These are phyloP conservation scores for Acipenser ruthenus DNA, from an alignment of 2,797 vertebrate species.

Conservation along the genomic window DNA sequence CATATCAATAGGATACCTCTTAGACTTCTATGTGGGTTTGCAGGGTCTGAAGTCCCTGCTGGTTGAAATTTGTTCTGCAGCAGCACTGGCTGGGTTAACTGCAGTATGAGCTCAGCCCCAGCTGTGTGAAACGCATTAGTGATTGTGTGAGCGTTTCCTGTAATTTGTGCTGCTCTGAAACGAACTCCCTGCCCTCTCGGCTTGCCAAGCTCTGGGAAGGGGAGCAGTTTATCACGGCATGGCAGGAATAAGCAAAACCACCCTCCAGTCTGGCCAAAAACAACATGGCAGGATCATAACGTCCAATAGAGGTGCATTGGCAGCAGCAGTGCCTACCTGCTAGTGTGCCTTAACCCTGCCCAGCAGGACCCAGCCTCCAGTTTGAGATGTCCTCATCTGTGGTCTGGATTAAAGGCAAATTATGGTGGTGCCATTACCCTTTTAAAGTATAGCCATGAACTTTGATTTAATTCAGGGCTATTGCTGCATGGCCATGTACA, in stretches of 20 bases:
- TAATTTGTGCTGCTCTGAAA: slow-evolving; percentile 25
- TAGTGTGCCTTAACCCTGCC: too few relatives aligned
- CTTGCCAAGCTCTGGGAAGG: slow-evolving; percentile 30
- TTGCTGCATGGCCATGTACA: too few relatives aligned
- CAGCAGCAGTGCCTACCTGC: too few relatives aligned
- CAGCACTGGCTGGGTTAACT: background rate
- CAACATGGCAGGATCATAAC: too few relatives aligned
- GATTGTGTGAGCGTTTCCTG: slow-evolving; percentile 48
- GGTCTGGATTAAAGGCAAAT: background rate
- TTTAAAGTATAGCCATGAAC: slow-evolving; percentile 8
- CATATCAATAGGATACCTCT: too few relatives aligned
- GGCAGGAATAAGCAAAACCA: slow-evolving; percentile 8
- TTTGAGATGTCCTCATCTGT: background rate
- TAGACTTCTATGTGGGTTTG: too few relatives aligned
- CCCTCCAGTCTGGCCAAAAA: too few relatives aligned
- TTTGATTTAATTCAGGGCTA: background rate
- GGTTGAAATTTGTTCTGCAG: too few relatives aligned
- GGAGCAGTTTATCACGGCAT: slow-evolving; percentile 32
- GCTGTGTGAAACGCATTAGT: slow-evolving; percentile 53
- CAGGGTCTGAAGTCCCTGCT: too few relatives aligned
- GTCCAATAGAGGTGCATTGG: too few relatives aligned
- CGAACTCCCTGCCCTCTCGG: background rate
- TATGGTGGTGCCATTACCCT: slow-evolving; percentile 3
- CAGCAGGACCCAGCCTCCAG: background rate
- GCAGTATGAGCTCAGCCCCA: slow-evolving; percentile 1